Percentiles rank a stretch among this genome's conserved stretches.
Evolutionary conservation across 1,140 invertebrate species (phyloP).

Genomic region (Saccostrea cuccullata): DNA sequence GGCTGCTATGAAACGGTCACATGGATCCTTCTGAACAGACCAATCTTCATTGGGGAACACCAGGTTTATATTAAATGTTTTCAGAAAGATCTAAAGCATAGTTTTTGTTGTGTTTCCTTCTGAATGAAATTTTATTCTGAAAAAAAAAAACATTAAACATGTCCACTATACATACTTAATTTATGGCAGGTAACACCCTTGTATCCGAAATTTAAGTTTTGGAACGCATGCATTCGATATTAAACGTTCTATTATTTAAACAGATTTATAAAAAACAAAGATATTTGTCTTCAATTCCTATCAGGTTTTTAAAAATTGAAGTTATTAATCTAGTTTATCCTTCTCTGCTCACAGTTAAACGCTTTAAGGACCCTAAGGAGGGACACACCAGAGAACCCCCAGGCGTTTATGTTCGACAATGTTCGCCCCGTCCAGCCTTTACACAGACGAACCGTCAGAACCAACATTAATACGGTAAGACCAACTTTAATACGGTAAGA

Average conservation of each 20-base stretch:
- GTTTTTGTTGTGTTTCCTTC: background rate
- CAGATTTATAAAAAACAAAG: too few species aligned
- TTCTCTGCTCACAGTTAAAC: conserved; percentile 60
- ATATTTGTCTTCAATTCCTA: background rate
- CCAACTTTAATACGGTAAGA: too few species aligned
- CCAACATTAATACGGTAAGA: conserved; percentile 93
- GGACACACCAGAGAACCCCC: conserved; percentile 79
- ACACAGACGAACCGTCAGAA: conserved; percentile 93
- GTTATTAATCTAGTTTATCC: background rate
- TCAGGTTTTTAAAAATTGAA: background rate
- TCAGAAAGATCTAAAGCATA: background rate
- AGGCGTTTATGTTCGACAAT: conserved; percentile 95
- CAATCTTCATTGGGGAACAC: conserved; percentile 69
- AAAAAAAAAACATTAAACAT: too few species aligned
- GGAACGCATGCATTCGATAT: background rate
- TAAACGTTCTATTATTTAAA: too few species aligned
- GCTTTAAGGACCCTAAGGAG: conserved; percentile 62
- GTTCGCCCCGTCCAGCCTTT: conserved; percentile 92
- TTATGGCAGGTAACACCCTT: too few species aligned
- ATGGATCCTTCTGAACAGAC: conserved; percentile 72
- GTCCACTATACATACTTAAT: too few species aligned
- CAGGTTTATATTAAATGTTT: conserved; percentile 62
- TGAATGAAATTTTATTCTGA: background rate
- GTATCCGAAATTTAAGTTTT: background rate
- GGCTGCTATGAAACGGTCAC: conserved; percentile 73